These are phyloP conservation scores for Noctua pronuba DNA, from an alignment of 2,888 invertebrate genomes.

Conservation along the genomic window DNA sequence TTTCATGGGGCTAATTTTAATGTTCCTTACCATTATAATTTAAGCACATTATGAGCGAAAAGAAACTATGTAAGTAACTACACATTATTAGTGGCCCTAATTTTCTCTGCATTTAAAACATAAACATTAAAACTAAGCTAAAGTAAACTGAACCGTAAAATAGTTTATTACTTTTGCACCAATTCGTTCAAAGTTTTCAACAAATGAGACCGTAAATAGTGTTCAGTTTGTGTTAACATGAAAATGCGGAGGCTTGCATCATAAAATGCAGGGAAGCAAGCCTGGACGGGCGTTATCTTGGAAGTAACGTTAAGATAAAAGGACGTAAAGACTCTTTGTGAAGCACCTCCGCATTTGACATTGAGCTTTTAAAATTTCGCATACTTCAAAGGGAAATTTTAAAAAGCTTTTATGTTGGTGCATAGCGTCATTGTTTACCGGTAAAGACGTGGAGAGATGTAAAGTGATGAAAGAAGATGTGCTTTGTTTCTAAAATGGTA, in stretches of 20 bases:
- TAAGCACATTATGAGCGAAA: background rate
- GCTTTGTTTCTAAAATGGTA: slow-evolving; percentile 10
- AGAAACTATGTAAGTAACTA: background rate
- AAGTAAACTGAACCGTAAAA: background rate
- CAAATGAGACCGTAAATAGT: slow-evolving; percentile 40
- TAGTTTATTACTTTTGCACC: background rate
- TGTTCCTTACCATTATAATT: slow-evolving; percentile 6
- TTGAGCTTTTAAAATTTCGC: slow-evolving; percentile 62
- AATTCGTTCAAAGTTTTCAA: background rate
- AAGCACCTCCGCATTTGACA: slow-evolving; percentile 57
- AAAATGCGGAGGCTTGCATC: slow-evolving; percentile 52
- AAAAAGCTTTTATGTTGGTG: slow-evolving; percentile 54
- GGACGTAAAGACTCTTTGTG: slow-evolving; percentile 58
- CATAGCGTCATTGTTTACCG: slow-evolving; percentile 35
- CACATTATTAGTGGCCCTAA: slow-evolving; percentile 5
- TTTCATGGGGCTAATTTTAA: slow-evolving; percentile 30
- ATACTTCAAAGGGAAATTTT: slow-evolving; percentile 60
- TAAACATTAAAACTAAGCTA: background rate
- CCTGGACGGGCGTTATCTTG: slow-evolving; percentile 55
- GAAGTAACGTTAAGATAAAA: slow-evolving; percentile 66
- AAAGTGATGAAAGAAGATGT: too few relatives aligned
- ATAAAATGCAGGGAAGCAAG: slow-evolving; percentile 56
- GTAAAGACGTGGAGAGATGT: slow-evolving; percentile 22
- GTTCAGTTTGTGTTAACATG: slow-evolving; percentile 39
- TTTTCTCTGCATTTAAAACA: slow-evolving; percentile 1